Percentiles rank a stretch among this genome's conserved stretches.
These are phyloP conservation scores for Pachydiplax longipennis DNA, from an alignment of 2,888 invertebrate species.

Conservation along the genomic window DNA sequence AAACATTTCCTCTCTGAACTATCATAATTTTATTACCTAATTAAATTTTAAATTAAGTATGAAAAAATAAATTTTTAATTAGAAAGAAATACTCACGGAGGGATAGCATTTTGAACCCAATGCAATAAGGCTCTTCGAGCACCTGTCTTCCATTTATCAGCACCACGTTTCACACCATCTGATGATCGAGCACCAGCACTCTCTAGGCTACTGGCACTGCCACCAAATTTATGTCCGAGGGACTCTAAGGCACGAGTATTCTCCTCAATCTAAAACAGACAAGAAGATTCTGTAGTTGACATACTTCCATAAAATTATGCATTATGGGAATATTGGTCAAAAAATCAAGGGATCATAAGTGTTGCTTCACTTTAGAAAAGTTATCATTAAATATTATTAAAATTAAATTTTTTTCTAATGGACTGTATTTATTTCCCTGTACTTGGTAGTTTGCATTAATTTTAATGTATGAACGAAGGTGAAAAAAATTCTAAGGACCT, in stretches of 20 bases:
- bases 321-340: no score
- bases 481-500: no score
- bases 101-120: constrained; percentile 93
- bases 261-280: constrained; percentile 85
- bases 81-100: constrained; percentile 66
- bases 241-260: constrained; percentile 89
- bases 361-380: no score
- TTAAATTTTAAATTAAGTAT: not conserved
- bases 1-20: no score
- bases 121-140: constrained; percentile 90
- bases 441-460: no score
- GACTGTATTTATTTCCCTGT: no score
- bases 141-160: constrained; percentile 81
- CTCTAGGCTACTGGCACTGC: constrained; percentile 83
- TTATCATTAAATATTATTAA: no score
- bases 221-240: constrained; percentile 78
- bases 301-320: no score
- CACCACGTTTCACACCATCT: constrained; percentile 60
- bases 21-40: no score
- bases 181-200: constrained; percentile 59
- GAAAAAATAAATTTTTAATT: not conserved
- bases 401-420: no score
- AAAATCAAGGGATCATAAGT: no score
- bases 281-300: not conserved
- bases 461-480: no score